Conservation (phyloP, 2,888 invertebrate genomes). For the Timema podura region DNA sequence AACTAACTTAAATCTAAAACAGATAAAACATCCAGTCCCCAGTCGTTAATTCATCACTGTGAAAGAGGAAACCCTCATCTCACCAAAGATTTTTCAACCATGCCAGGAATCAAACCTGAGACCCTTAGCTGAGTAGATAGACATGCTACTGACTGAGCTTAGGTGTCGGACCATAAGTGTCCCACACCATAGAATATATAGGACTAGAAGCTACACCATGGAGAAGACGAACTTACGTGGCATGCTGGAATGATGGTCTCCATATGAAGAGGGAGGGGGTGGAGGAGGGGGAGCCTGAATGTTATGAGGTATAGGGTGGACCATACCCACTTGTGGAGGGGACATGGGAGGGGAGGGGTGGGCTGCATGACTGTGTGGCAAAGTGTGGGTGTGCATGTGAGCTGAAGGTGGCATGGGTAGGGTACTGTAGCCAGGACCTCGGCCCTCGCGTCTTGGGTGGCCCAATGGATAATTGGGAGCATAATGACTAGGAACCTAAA, state of each 20-base stretch:
- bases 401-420: constrained; percentile 62
- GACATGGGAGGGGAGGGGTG: constrained; percentile 39
- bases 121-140: too few relatives aligned
- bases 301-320: constrained; percentile 60
- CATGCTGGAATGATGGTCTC: constrained; percentile 65
- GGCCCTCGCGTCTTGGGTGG: constrained; percentile 59
- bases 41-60: too few relatives aligned
- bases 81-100: too few relatives aligned
- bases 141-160: too few relatives aligned
- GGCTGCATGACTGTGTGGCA: constrained; percentile 35
- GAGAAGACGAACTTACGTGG: constrained; percentile 61
- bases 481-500: constrained; percentile 80
- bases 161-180: too few relatives aligned
- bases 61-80: too few relatives aligned
- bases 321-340: constrained; percentile 69
- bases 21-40: too few relatives aligned
- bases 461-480: constrained; percentile 91
- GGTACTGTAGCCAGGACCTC: constrained; percentile 82
- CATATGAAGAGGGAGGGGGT: constrained; percentile 56
- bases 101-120: too few relatives aligned
- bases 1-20: too few relatives aligned
- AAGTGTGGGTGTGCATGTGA: constrained; percentile 36
- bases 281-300: constrained; percentile 58
- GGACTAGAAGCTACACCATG: too few relatives aligned
- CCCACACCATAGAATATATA: too few relatives aligned